These are phyloP conservation scores for Lates calcarifer DNA, from an alignment of 2,113 vertebrate species.

Conservation along the genomic window DNA sequence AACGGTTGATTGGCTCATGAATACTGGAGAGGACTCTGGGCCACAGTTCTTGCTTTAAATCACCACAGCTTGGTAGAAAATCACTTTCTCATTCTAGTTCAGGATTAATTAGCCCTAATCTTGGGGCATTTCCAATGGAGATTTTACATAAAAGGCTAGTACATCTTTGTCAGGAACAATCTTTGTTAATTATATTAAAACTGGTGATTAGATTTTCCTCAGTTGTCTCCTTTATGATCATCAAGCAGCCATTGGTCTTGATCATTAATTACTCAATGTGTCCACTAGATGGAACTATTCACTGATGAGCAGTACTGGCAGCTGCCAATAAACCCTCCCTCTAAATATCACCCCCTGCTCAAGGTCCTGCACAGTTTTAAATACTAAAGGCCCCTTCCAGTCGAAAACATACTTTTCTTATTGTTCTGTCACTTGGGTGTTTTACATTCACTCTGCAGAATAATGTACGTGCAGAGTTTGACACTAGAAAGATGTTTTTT, in stretches of 20 bases:
- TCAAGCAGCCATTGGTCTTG: conserved; percentile 22
- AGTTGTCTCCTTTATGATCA: conserved; percentile 16
- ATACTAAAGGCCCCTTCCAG: not conserved
- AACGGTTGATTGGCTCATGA: conserved; percentile 13
- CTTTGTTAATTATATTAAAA: conserved; percentile 60
- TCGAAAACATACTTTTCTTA: not conserved
- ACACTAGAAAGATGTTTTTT: not conserved
- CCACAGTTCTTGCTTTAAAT: conserved; percentile 40
- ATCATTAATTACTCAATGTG: not conserved
- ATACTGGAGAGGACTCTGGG: conserved; percentile 21
- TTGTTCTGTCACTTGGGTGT: not conserved
- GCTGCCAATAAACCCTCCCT: not conserved
- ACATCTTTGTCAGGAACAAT: conserved; percentile 45
- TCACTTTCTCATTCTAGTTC: conserved; percentile 41
- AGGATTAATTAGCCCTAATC: conserved; percentile 59
- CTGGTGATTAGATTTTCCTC: conserved; percentile 39
- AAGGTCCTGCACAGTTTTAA: not conserved
- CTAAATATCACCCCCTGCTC: not conserved
- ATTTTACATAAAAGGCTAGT: conserved; percentile 40
- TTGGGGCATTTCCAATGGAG: conserved; percentile 30
- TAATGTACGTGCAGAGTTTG: not conserved
- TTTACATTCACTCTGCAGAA: not conserved
- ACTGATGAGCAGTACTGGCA: not conserved
- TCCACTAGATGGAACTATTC: conserved; percentile 56
- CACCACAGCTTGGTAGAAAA: conserved; percentile 44